Evolutionary conservation across 2,888 invertebrate genomes (phyloP).

Genomic region (Thereva unica): DNA sequence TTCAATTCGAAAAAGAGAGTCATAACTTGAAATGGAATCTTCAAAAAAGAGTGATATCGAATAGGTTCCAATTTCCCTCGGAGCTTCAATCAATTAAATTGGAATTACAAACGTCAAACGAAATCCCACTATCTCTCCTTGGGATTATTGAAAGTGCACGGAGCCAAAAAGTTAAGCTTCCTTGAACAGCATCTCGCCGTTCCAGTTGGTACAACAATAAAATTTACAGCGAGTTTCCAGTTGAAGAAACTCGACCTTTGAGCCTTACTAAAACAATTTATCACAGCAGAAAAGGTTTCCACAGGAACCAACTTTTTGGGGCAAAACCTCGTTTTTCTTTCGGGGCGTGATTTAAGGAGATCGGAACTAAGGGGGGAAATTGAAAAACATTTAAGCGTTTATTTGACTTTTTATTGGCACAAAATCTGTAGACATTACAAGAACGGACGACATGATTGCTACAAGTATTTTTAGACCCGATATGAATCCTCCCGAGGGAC

Average conservation of each 20-base stretch:
- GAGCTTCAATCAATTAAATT: slow-evolving; percentile 3
- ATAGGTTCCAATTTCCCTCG: too few species aligned
- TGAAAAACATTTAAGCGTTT: slow-evolving; percentile 9
- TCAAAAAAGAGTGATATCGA: too few species aligned
- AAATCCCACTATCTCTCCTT: background rate
- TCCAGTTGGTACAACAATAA: slow-evolving; percentile 19
- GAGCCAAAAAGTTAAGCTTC: slow-evolving; percentile 8
- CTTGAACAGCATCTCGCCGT: background rate
- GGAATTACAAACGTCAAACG: slow-evolving; percentile 4
- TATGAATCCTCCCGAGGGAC: too few species aligned
- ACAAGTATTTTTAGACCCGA: too few species aligned
- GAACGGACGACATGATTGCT: too few species aligned
- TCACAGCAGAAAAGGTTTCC: slow-evolving; percentile 24
- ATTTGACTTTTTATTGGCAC: slow-evolving; percentile 19
- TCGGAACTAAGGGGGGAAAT: background rate
- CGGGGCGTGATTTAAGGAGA: slow-evolving; percentile 6
- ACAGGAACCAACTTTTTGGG: slow-evolving; percentile 1
- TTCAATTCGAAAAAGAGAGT: too few species aligned
- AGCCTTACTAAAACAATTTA: slow-evolving; percentile 27
- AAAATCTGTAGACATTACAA: slow-evolving; percentile 2
- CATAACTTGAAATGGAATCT: too few species aligned
- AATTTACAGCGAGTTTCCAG: slow-evolving; percentile 24
- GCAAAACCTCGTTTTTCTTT: background rate
- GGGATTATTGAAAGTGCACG: slow-evolving; percentile 13
- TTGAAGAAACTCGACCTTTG: slow-evolving; percentile 22